These are phyloP conservation scores for Diplolepis rosae DNA, from an alignment of 2,888 invertebrate genomes.

Conservation along the genomic window DNA sequence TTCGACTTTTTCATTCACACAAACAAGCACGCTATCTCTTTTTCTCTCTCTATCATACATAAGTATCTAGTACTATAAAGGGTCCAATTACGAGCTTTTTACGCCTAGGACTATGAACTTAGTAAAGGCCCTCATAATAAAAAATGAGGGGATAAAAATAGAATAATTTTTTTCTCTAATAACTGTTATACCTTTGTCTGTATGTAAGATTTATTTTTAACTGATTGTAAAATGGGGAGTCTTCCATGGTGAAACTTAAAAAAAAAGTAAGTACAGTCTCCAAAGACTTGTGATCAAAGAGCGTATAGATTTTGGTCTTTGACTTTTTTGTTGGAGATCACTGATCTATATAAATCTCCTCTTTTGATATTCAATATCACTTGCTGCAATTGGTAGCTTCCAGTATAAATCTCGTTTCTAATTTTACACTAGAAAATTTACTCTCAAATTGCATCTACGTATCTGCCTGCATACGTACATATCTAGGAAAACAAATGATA, in stretches of 20 bases:
- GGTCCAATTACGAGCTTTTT: slow-evolving; percentile 57
- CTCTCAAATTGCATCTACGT: neutral
- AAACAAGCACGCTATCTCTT: slow-evolving; percentile 32
- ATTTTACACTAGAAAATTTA: slow-evolving; percentile 1
- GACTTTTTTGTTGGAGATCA: neutral
- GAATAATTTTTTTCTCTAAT: too few species aligned
- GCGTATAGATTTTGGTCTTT: too few species aligned
- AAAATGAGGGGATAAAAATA: too few species aligned
- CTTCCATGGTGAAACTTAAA: too few species aligned
- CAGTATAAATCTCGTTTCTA: too few species aligned
- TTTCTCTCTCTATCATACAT: slow-evolving; percentile 45
- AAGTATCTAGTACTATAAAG: slow-evolving; percentile 59
- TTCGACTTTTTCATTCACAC: slow-evolving; percentile 39
- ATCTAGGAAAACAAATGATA: slow-evolving; percentile 13
- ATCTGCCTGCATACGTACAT: neutral
- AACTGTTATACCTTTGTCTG: too few species aligned
- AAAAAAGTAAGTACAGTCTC: too few species aligned
- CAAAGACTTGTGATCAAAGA: too few species aligned
- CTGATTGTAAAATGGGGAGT: too few species aligned
- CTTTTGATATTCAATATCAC: slow-evolving; percentile 29
- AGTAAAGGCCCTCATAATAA: too few species aligned
- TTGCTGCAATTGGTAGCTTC: slow-evolving; percentile 10
- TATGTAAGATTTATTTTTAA: too few species aligned
- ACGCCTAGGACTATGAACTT: too few species aligned
- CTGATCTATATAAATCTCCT: slow-evolving; percentile 10